phyloP scores from a whole-genome alignment of 2,888 invertebrate genomes.

The Agrypnus murinus region DNA sequence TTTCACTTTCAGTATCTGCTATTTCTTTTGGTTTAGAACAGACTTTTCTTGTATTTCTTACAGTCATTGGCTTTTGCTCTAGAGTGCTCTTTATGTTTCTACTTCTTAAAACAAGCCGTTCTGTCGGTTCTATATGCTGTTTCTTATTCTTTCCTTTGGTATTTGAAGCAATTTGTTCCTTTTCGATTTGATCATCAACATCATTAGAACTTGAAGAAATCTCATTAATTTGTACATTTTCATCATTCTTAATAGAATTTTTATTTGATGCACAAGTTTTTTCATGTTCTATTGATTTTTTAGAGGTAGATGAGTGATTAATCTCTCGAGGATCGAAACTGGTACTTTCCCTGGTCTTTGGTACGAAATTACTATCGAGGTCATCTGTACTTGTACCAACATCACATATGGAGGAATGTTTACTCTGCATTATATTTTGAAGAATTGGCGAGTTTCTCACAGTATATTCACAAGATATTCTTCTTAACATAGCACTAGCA shows the following conservation, averaged over 20 bases:
- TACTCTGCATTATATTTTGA: slow-evolving; percentile 10
- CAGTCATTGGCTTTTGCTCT: neutral
- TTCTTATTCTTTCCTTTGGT: slow-evolving; percentile 3
- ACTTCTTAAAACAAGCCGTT: slow-evolving; percentile 33
- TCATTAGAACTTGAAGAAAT: slow-evolving; percentile 78
- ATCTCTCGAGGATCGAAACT: slow-evolving; percentile 61
- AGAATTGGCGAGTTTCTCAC: slow-evolving; percentile 27
- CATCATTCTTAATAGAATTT: slow-evolving; percentile 36
- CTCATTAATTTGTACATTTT: slow-evolving; percentile 78
- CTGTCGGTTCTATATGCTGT: no score
- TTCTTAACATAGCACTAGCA: slow-evolving; percentile 18
- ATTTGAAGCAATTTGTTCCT: neutral
- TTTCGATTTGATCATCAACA: slow-evolving; percentile 59
- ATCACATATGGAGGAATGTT: slow-evolving; percentile 24
- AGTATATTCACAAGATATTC: slow-evolving; percentile 15
- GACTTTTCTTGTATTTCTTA: neutral
- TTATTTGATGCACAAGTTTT: slow-evolving; percentile 66
- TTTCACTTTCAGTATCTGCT: neutral
- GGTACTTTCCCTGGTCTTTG: slow-evolving; percentile 64
- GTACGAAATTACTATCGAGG: slow-evolving; percentile 56
- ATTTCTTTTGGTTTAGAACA: slow-evolving; percentile 2
- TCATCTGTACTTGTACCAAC: slow-evolving; percentile 39
- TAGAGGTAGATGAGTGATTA: neutral
- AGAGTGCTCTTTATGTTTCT: slow-evolving; percentile 18
- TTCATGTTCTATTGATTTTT: slow-evolving; percentile 40